Evolutionary conservation across 2,113 vertebrate genomes (phyloP).

Genomic region (Pelecanoides urinatrix): DNA sequence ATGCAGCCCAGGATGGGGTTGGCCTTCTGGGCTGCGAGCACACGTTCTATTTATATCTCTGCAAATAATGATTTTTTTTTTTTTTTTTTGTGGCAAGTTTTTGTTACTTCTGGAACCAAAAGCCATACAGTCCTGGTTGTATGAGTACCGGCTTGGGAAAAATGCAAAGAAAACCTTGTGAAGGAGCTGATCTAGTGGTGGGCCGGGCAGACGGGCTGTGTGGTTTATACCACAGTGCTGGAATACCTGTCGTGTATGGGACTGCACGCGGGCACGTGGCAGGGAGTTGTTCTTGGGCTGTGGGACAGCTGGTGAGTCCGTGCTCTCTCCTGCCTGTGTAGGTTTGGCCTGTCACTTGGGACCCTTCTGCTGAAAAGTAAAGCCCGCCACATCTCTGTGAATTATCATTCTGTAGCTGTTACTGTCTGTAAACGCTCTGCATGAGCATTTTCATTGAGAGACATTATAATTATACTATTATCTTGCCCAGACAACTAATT

Average conservation of each 20-base stretch:
- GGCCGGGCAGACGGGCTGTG: not conserved
- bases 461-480: not conserved
- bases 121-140: not conserved
- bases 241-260: fast-evolving
- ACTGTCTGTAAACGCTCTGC: not conserved
- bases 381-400: not conserved
- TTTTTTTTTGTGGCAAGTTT: not conserved
- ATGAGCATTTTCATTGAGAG: not conserved
- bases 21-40: too few species aligned
- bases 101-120: not conserved
- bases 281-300: not conserved
- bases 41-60: not conserved
- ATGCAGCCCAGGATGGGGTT: too few species aligned
- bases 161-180: fast-evolving
- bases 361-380: not conserved
- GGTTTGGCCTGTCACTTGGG: not conserved
- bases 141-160: fast-evolving
- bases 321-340: not conserved
- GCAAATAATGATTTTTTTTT: not conserved
- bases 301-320: not conserved
- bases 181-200: not conserved
- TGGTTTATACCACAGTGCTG: not conserved
- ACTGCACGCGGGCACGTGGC: fast-evolving
- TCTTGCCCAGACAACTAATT: not conserved
- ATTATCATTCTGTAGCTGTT: not conserved